Percentiles rank a stretch among this genome's conserved stretches.
Evolutionary conservation across 23 tunicate genomes (phyloP).

Genomic region (Trididemnum clinides): DNA sequence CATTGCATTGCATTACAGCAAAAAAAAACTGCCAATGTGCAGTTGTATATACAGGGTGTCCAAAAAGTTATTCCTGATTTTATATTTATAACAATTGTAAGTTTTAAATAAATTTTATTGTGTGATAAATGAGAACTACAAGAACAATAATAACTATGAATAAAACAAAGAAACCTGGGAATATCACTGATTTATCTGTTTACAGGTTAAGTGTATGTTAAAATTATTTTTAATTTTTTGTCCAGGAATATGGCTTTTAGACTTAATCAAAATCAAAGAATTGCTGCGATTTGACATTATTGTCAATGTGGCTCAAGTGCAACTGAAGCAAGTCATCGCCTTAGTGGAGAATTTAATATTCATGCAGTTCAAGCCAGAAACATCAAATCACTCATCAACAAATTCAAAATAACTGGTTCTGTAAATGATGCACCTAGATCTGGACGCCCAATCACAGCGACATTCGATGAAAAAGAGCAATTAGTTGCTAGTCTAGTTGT

Average conservation of each 20-base stretch:
- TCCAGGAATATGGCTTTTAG: constrained; percentile 32
- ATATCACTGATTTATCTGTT: constrained; percentile 25
- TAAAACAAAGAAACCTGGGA: constrained; percentile 32
- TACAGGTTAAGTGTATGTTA: constrained; percentile 30
- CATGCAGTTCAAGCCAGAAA: constrained; percentile 38
- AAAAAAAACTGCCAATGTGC: no score
- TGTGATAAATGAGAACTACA: constrained; percentile 27
- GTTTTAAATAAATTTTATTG: constrained; percentile 21
- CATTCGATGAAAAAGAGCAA: constrained; percentile 28
- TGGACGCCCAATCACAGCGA: constrained; percentile 36
- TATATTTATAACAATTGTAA: constrained; percentile 17
- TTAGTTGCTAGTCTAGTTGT: constrained; percentile 23
- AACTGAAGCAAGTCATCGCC: constrained; percentile 30
- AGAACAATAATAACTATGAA: constrained; percentile 21
- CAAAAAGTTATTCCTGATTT: constrained; percentile 10
- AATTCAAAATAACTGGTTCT: constrained; percentile 31
- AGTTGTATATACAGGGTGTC: no score
- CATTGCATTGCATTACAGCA: no score
- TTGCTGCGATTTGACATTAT: constrained; percentile 30
- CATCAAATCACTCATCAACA: constrained; percentile 27
- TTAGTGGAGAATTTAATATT: constrained; percentile 21
- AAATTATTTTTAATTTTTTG: constrained; percentile 22
- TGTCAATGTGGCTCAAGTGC: constrained; percentile 31
- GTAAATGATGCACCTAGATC: constrained; percentile 31
- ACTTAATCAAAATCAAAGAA: constrained; percentile 31